These are phyloP conservation scores for Sinhomidia bicolor DNA, from an alignment of 2,888 invertebrate species.

Conservation along the genomic window DNA sequence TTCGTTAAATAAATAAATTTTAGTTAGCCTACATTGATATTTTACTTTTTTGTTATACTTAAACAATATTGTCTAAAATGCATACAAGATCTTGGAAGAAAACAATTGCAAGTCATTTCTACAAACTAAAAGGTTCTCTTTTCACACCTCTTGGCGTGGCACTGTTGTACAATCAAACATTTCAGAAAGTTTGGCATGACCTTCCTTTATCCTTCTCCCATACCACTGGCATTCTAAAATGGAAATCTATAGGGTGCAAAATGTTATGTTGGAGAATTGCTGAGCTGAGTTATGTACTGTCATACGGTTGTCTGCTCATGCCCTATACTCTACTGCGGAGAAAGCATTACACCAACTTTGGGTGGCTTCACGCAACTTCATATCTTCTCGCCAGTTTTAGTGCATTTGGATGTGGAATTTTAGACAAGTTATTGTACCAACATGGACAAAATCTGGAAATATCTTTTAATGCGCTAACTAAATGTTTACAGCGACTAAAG, in stretches of 20 bases:
- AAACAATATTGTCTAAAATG: too few species aligned
- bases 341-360: neutral
- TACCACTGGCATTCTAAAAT: neutral
- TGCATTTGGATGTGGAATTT: neutral
- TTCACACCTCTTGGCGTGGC: too few species aligned
- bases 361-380: neutral
- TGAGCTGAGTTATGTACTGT: too few species aligned
- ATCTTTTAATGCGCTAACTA: neutral
- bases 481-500: neutral
- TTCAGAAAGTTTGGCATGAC: too few species aligned
- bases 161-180: too few species aligned
- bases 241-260: too few species aligned
- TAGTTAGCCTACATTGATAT: too few species aligned
- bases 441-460: neutral
- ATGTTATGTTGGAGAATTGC: neutral
- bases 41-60: too few species aligned
- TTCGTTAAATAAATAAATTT: too few species aligned
- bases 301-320: neutral
- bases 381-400: neutral
- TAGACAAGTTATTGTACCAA: neutral
- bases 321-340: neutral
- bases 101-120: too few species aligned
- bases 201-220: neutral
- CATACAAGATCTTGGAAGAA: too few species aligned
- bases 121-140: too few species aligned